Evolutionary conservation across 2,113 vertebrate genomes (phyloP).

Genomic region (Camelus bactrianus): DNA sequence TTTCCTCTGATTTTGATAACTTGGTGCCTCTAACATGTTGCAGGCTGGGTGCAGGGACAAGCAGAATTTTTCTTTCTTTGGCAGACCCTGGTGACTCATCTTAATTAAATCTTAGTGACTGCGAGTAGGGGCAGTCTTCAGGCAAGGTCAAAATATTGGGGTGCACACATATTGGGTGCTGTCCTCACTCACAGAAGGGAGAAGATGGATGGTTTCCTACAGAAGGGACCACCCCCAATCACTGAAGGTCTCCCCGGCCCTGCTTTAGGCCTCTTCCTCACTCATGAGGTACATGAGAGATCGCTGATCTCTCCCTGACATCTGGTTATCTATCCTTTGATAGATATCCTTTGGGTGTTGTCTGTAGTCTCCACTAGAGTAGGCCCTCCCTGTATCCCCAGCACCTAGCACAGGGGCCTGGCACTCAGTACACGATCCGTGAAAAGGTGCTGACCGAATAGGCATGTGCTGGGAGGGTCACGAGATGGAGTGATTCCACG

Average conservation of each 20-base stretch:
- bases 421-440: neutral
- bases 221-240: neutral
- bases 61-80: neutral
- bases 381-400: rapidly evolving
- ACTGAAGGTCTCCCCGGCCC: neutral
- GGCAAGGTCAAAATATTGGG: neutral
- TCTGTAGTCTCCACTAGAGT: rapidly evolving
- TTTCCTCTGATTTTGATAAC: neutral
- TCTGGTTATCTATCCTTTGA: neutral
- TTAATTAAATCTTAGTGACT: neutral
- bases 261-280: neutral
- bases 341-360: neutral
- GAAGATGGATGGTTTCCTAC: neutral
- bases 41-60: too few species aligned
- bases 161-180: neutral
- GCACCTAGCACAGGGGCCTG: neutral
- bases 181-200: neutral
- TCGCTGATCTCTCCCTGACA: too few species aligned
- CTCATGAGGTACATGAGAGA: too few species aligned
- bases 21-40: neutral
- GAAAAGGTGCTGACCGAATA: neutral
- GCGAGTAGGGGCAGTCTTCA: neutral
- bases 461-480: rapidly evolving
- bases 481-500: too few species aligned
- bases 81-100: neutral